Evolutionary conservation across 2,888 invertebrate genomes (phyloP), one percentile per base, ranked within the genome.

Genomic region (Sesia bembeciformis): DNA sequence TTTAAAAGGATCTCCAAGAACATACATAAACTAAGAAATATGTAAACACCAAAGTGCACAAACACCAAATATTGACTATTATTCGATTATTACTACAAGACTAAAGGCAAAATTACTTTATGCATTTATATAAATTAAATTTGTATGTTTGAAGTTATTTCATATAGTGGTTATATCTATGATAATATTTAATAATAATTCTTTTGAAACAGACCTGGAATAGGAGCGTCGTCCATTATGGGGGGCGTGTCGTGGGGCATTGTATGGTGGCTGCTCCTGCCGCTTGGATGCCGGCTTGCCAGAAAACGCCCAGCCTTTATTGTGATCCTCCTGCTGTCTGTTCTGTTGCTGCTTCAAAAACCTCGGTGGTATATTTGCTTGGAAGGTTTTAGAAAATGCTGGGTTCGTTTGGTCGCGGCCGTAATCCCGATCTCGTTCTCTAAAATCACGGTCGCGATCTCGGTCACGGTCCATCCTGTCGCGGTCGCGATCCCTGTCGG

Each of bases 301-400:
- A 2, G 81, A 58, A 63, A 85, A 88, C 23, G 88, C 80, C 88
- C 88, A 88, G 41, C 79, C 82, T 67, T 85, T 88, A 56, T 86
- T 75, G 56, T 76, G 84, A 50, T 85, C 88, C 7, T 83, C 90
- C 64, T 88, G 83, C 56, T 84, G 83, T 52, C 89, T 72, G 61
- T 84, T 92, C 61, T 92, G 91, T 66, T 95, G 95, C 68, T 95
- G 94, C 67, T 94, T 94, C 67, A 94, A 92, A 80, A 96, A 96
- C 57, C 97, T 91, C 8, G 97, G 97, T 54, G 97, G 97, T 70
- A 97, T 91, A 82, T 96, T 94, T 53, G 92, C 93, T 78, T 95
- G 95, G 81, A 95, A 96, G 62, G 93, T 93, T 67, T 94, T 92
- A 4, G 94, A 93, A 74, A 94, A 95, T 40, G 90, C 91, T 2